These are phyloP conservation scores for Heliocidaris tuberculata DNA, from an alignment of 35 echinoderm and acorn worm genomes.

Conservation along the genomic window DNA sequence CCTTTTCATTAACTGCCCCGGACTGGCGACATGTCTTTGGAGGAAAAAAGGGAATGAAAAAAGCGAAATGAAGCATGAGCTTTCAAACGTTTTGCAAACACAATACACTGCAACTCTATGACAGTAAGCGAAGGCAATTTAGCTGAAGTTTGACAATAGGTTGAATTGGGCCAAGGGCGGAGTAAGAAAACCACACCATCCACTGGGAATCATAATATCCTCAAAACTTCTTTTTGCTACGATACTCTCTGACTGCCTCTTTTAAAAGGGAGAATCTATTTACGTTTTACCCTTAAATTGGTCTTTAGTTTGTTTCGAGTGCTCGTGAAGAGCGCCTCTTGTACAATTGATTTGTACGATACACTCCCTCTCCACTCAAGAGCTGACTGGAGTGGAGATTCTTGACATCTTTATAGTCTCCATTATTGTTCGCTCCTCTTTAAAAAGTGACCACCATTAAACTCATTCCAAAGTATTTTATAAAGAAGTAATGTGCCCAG, in stretches of 20 bases:
- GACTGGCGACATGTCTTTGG: not conserved
- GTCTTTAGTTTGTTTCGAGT: constrained; percentile 2
- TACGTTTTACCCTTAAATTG: constrained; percentile 13
- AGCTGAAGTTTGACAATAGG: constrained; percentile 26
- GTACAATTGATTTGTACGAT: not conserved
- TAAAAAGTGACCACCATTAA: not conserved
- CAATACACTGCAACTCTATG: not conserved
- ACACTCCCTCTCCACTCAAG: not conserved
- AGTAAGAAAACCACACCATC: constrained; percentile 29
- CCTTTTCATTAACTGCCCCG: constrained; percentile 4
- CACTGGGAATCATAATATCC: constrained; percentile 32
- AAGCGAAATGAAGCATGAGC: not conserved
- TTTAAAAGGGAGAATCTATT: constrained; percentile 11
- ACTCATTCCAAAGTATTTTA: not conserved
- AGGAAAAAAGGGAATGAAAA: not conserved
- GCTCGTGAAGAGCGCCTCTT: not conserved
- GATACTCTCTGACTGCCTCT: not conserved
- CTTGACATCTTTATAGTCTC: not conserved
- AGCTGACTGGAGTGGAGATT: not conserved
- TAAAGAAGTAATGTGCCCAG: not conserved
- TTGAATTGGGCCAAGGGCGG: constrained; percentile 38
- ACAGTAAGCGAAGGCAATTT: constrained; percentile 22
- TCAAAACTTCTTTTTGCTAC: not conserved
- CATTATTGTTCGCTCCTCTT: not conserved
- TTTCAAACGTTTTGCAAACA: constrained; percentile 40